Evolutionary conservation across 2,113 vertebrate genomes (phyloP).

Genomic region (Urocolius indicus): DNA sequence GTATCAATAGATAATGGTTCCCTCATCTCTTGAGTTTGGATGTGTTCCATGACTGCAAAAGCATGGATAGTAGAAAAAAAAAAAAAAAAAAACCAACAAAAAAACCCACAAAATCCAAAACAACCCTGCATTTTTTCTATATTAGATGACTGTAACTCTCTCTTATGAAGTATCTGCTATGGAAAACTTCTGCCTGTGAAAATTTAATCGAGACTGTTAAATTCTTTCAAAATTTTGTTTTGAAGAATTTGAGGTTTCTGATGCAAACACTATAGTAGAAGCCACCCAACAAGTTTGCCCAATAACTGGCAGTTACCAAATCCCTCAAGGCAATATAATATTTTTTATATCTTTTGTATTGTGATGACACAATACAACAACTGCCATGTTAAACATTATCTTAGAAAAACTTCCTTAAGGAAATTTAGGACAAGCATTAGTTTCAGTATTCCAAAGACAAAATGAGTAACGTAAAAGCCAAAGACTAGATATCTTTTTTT

Average conservation of each 20-base stretch:
- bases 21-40: neutral
- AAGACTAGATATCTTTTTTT: neutral
- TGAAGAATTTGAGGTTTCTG: neutral
- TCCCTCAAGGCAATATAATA: neutral
- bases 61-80: neutral
- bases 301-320: neutral
- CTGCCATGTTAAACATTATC: neutral
- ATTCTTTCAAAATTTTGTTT: neutral
- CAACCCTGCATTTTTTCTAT: neutral
- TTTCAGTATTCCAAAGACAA: neutral
- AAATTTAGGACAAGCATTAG: neutral
- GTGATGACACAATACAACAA: too few relatives aligned
- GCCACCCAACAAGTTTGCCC: neutral
- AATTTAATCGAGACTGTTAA: neutral
- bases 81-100: too few relatives aligned
- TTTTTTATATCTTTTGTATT: neutral
- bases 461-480: neutral
- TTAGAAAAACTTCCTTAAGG: neutral
- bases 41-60: neutral
- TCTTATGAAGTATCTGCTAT: neutral
- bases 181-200: neutral
- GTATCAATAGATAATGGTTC: neutral
- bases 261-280: neutral
- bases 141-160: neutral
- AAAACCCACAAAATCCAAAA: too few relatives aligned